Evolutionary conservation across 2,888 invertebrate genomes (phyloP), one percentile per base, ranked within the genome.

Genomic region (Phoenoteleia sp.): DNA sequence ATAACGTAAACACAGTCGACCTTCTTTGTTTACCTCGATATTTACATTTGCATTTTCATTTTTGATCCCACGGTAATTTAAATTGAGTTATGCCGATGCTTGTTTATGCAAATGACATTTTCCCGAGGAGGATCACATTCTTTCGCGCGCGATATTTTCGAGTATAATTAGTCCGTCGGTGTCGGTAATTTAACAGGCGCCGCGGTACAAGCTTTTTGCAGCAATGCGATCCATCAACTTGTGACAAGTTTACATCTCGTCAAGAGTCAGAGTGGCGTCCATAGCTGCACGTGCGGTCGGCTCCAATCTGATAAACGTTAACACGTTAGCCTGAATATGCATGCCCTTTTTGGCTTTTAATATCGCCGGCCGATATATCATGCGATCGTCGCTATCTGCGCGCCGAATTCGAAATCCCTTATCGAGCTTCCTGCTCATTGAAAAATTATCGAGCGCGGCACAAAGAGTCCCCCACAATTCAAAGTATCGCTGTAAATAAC

Each of bases 171-270:
- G 88, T 83, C 85, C 76, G 71, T 72, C 82, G 80, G 47, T 42
- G 72, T 74, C 75, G 56, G 71, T 64, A 62, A 69, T 56, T 17
- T 36, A 27, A 42, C 71, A 23, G 56, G 33, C 25, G 15, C 21
- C 74, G 45, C 62, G 74, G 85, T 75, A 86, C 88, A 88, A 89
- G 87, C 88, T 89, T 88, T 88, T 88, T 89, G 86, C 87, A 66
- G 84, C 81, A 76, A 79, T 82, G 89, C 90, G 90, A 93, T 93
- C 92, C 91, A 93, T 93, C 92, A 92, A 92, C 77, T 80, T 84
- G 88, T 91, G 93, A 92, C 92, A 91, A 91, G 89, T 91, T 91
- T 90, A 91, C 92, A 91, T 90, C 90, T 87, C 90, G 91, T 91
- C 90, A 91, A 92, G 91, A 91, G 91, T 91, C 25, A 27, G 90